A percentile compares a stretch with the other conserved stretches of the same genome.
phyloP scores from a whole-genome alignment of 2,888 invertebrate genomes.

The Nomada lathburiana region DNA sequence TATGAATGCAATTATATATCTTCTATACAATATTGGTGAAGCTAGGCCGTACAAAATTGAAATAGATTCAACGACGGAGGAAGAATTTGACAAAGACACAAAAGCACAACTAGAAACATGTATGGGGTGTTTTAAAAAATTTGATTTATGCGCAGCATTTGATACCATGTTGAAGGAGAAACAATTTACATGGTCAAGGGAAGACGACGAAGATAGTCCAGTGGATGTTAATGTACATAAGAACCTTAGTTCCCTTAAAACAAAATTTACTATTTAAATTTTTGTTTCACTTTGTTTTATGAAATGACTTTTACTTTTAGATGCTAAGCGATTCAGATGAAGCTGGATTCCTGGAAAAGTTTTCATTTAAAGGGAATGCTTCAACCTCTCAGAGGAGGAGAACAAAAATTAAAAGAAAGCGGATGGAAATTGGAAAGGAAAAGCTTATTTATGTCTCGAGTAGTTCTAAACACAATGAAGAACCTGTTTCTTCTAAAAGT shows the following conservation, averaged over 20 bases:
- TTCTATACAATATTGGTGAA: conserved; percentile 65
- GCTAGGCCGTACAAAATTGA: conserved; percentile 62
- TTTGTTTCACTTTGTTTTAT: not conserved
- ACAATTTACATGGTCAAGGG: conserved; percentile 61
- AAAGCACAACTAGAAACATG: conserved; percentile 40
- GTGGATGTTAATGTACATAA: conserved; percentile 45
- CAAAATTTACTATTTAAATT: not conserved
- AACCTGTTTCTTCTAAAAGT: not conserved
- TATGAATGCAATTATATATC: conserved; percentile 59
- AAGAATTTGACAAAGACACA: conserved; percentile 8
- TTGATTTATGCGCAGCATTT: conserved; percentile 61
- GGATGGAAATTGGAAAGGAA: not conserved
- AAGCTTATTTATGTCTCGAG: not conserved
- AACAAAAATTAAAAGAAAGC: conserved; percentile 2
- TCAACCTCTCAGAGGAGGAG: not conserved
- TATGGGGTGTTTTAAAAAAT: conserved; percentile 59
- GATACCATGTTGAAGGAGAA: conserved; percentile 43
- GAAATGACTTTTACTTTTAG: conserved; percentile 48
- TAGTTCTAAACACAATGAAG: too few relatives aligned
- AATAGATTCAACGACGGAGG: conserved; percentile 47
- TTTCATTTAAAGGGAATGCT: not conserved
- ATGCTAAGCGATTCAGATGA: conserved; percentile 23
- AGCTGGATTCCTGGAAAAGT: conserved; percentile 28
- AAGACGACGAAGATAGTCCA: conserved; percentile 36
- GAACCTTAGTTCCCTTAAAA: conserved; percentile 8